Percentiles rank a stretch among this genome's conserved stretches.
Evolutionary conservation across 2,888 invertebrate genomes (phyloP).

Genomic region (Fragum fragum): DNA sequence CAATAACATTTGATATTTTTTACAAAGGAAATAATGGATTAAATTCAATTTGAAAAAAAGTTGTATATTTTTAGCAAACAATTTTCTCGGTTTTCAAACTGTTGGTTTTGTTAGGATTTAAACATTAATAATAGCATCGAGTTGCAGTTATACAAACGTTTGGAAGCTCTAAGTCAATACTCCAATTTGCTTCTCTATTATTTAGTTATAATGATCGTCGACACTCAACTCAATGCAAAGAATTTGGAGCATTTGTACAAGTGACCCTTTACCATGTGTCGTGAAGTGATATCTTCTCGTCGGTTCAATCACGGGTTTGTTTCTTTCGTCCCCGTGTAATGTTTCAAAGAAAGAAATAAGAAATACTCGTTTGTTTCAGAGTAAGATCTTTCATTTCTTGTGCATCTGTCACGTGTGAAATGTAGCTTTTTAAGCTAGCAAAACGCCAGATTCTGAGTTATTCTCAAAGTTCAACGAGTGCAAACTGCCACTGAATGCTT

Average conservation of each 20-base stretch:
- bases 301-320: too few relatives aligned
- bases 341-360: too few relatives aligned
- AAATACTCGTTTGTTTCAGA: too few relatives aligned
- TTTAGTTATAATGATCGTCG: background rate
- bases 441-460: too few relatives aligned
- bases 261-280: background rate
- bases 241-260: conserved; percentile 21
- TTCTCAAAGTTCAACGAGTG: too few relatives aligned
- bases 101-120: background rate
- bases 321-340: too few relatives aligned
- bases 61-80: background rate
- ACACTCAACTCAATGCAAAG: background rate
- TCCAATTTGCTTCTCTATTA: conserved; percentile 13
- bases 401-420: too few relatives aligned
- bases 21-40: background rate
- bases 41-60: background rate
- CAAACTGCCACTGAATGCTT: too few relatives aligned
- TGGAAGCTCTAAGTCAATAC: conserved; percentile 4
- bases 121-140: conserved; percentile 1
- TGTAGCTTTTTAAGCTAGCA: too few relatives aligned
- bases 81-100: background rate
- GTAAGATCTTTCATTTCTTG: too few relatives aligned
- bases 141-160: conserved; percentile 26
- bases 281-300: too few relatives aligned
- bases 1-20: conserved; percentile 1